phyloP scores from a whole-genome alignment of 2,797 vertebrate species.

The Urosaurus nigricauda region DNA sequence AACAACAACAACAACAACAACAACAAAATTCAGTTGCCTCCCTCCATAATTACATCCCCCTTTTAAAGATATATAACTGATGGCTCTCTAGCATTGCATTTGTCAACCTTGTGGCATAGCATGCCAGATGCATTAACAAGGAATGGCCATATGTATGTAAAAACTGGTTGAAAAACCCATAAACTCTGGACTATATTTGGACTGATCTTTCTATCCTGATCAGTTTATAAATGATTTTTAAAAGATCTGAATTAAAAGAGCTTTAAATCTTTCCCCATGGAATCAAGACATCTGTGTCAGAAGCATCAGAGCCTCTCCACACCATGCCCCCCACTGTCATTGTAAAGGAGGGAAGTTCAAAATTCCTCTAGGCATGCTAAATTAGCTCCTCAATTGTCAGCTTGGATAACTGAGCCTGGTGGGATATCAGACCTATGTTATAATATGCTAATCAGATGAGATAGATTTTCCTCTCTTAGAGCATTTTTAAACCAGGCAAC shows the following conservation, averaged over 20 bases:
- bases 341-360: not conserved
- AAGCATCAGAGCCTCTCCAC: not conserved
- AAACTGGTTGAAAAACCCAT: not conserved
- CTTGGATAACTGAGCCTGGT: not conserved
- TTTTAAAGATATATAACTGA: no score
- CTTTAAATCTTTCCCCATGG: not conserved
- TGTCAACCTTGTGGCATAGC: no score
- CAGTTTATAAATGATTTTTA: not conserved
- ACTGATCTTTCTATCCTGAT: not conserved
- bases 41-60: no score
- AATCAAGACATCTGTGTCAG: not conserved
- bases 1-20: no score
- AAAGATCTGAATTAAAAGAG: not conserved
- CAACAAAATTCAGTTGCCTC: no score
- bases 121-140: no score
- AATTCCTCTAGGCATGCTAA: not conserved
- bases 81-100: no score
- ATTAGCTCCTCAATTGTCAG: slow-evolving; percentile 4
- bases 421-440: not conserved
- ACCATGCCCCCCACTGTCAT: not conserved
- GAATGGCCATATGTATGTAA: not conserved
- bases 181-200: not conserved
- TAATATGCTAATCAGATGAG: slow-evolving; percentile 42
- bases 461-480: slow-evolving; percentile 32
- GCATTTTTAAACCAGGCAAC: slow-evolving; percentile 42